A percentile compares a stretch with the other conserved stretches of the same genome.
These are phyloP conservation scores for Orientallactaga bullata DNA, from an alignment of 2,113 vertebrate genomes.

Conservation along the genomic window DNA sequence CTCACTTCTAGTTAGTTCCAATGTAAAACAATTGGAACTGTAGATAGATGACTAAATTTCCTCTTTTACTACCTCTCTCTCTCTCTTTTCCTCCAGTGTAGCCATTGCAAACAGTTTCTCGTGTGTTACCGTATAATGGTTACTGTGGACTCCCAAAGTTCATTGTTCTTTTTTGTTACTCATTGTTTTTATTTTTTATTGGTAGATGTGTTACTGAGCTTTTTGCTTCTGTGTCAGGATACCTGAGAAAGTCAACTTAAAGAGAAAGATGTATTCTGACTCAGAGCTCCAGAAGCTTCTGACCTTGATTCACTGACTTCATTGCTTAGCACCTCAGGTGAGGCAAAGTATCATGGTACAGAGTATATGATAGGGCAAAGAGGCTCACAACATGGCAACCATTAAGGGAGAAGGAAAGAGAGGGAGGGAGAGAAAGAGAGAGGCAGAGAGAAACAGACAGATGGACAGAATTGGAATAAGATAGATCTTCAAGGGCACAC, in stretches of 20 bases:
- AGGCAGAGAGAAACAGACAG: not conserved
- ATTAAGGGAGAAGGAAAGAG: not conserved
- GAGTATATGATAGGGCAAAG: too few relatives aligned
- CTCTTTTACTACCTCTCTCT: not conserved
- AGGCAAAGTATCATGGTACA: too few relatives aligned
- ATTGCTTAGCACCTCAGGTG: not conserved
- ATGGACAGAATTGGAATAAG: not conserved
- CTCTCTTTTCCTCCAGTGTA: not conserved
- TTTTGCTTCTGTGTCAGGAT: not conserved
- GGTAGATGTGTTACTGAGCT: not conserved
- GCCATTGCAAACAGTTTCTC: not conserved
- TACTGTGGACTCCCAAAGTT: not conserved
- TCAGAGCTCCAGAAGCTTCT: not conserved
- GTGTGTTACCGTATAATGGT: not conserved
- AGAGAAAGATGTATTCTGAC: not conserved
- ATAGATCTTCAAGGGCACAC: not conserved
- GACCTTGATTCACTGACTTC: not conserved
- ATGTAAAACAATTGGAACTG: not conserved
- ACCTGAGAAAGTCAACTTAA: not conserved
- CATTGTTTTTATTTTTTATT: not conserved
- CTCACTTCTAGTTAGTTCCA: not conserved
- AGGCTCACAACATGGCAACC: not conserved
- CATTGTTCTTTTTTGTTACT: not conserved
- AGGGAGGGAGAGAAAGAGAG: not conserved
- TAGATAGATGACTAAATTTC: not conserved